A percentile compares a stretch with the other conserved stretches of the same genome.
Conservation (phyloP, 2,888 invertebrate species). For the Anoplius nigerrimus region DNA sequence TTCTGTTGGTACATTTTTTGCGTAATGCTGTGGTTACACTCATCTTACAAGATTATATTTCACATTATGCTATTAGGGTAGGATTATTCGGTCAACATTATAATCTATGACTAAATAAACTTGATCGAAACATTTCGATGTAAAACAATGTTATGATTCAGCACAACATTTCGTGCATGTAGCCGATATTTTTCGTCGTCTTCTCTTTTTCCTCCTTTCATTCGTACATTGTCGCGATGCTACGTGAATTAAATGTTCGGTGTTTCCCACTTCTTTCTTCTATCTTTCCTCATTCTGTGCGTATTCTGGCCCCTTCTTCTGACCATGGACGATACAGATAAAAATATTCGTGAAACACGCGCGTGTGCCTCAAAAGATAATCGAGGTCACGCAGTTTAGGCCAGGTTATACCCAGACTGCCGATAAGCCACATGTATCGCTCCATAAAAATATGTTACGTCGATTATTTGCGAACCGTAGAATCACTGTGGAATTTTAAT, state of each 20-base stretch:
- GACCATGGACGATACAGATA: slow-evolving; percentile 36
- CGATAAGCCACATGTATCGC: slow-evolving; percentile 30
- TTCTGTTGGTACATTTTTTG: slow-evolving; percentile 38
- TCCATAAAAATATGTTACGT: no score
- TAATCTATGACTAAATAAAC: neutral
- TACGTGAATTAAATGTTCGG: no score
- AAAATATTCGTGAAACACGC: slow-evolving; percentile 44
- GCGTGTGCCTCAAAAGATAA: slow-evolving; percentile 47
- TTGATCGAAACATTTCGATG: neutral
- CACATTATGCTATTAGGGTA: neutral
- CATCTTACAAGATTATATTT: neutral
- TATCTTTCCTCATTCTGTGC: neutral
- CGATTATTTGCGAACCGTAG: no score
- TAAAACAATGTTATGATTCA: neutral
- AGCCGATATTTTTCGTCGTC: neutral
- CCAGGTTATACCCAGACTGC: slow-evolving; percentile 51
- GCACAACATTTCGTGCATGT: neutral
- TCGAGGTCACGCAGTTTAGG: slow-evolving; percentile 58
- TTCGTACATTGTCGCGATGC: no score
- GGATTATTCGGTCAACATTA: neutral
- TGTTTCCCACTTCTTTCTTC: slow-evolving; percentile 8
- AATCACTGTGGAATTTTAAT: no score
- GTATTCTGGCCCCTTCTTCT: neutral
- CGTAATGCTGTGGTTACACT: slow-evolving; percentile 34
- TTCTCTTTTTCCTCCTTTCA: no score